Evolutionary conservation across 2,113 vertebrate species (phyloP).

Genomic region (Apteryx owenii): DNA sequence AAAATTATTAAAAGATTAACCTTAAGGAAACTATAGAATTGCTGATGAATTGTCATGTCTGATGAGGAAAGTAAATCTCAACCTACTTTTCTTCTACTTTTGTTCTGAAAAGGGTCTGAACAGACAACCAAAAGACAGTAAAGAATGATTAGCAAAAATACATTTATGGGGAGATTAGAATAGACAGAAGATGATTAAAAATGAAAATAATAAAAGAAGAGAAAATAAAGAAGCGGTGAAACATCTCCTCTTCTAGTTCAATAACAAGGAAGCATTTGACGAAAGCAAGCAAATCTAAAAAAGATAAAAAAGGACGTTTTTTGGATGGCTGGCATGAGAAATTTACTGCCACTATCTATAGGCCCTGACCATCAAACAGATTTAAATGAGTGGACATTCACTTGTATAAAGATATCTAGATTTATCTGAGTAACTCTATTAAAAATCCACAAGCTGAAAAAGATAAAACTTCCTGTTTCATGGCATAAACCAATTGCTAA

Average conservation of each 20-base stretch:
- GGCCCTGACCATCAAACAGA: conserved; percentile 1
- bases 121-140: neutral
- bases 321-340: neutral
- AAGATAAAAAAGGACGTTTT: neutral
- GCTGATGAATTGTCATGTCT: neutral
- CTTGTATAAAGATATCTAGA: conserved; percentile 7
- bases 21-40: neutral
- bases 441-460: conserved; percentile 5
- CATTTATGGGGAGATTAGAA: neutral
- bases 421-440: neutral
- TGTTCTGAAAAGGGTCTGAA: neutral
- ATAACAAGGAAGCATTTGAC: neutral
- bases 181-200: neutral
- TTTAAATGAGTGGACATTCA: conserved; percentile 10
- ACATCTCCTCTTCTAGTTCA: neutral
- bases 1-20: neutral
- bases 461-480: neutral
- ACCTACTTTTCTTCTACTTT: neutral
- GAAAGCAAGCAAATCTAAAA: conserved; percentile 4
- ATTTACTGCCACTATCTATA: neutral
- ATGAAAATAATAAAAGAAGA: neutral
- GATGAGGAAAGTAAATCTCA: neutral
- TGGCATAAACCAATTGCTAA: neutral
- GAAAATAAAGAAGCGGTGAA: neutral
- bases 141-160: neutral